These are phyloP conservation scores for Acrocephalus arundinaceus DNA, from an alignment of 2,113 vertebrate species.

Conservation along the genomic window DNA sequence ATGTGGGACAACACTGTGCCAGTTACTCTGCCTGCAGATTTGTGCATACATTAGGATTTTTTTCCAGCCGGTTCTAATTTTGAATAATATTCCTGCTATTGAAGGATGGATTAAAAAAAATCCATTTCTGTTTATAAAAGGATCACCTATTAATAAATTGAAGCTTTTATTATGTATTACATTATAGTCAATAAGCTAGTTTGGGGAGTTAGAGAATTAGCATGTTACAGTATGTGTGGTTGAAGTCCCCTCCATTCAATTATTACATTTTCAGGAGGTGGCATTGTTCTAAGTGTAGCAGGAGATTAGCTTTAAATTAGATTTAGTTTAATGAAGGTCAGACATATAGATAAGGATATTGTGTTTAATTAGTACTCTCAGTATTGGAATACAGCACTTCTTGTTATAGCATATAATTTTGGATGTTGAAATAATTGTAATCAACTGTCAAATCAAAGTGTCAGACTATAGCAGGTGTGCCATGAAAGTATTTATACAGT, in stretches of 20 bases:
- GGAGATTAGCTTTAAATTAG: slow-evolving; percentile 33
- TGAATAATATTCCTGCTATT: neutral
- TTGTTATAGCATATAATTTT: neutral
- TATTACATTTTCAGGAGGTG: neutral
- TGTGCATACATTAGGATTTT: neutral
- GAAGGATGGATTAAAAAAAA: neutral
- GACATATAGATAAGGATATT: neutral
- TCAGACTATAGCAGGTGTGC: neutral
- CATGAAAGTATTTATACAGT: neutral
- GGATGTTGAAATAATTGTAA: slow-evolving; percentile 7
- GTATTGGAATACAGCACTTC: slow-evolving; percentile 8
- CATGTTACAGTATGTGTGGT: neutral
- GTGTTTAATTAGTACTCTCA: slow-evolving; percentile 1
- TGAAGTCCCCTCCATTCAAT: neutral
- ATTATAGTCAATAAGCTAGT: slow-evolving; percentile 5
- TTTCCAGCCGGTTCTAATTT: neutral
- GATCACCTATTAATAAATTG: neutral
- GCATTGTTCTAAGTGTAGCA: neutral
- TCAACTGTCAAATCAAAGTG: neutral
- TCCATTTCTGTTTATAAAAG: neutral
- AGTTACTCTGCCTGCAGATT: slow-evolving; percentile 47
- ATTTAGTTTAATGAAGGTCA: slow-evolving; percentile 35
- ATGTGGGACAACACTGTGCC: neutral
- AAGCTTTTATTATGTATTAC: neutral
- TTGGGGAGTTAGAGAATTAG: slow-evolving; percentile 4